These are phyloP conservation scores for Azorinus chamasolen DNA, from an alignment of 2,888 invertebrate species.

Conservation along the genomic window DNA sequence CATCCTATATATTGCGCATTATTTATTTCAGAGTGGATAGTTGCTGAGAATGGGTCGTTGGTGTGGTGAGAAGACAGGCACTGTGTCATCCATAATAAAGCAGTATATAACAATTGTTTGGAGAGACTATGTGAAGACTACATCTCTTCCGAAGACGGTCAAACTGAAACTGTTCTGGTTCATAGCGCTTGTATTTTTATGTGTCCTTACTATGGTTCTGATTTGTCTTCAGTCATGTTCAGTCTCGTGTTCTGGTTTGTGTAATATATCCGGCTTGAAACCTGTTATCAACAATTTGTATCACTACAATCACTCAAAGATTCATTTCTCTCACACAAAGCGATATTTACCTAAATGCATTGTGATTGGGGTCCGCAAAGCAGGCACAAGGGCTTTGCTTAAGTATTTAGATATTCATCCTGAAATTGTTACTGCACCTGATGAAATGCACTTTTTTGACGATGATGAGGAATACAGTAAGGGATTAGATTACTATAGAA, in stretches of 20 bases:
- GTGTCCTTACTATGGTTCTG: too few relatives aligned
- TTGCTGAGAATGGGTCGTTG: too few relatives aligned
- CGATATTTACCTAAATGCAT: conserved; percentile 85
- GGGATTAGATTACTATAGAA: conserved; percentile 96
- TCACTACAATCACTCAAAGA: not conserved
- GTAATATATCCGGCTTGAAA: not conserved
- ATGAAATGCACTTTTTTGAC: conserved; percentile 99
- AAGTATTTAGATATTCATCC: conserved; percentile 86
- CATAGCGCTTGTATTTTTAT: too few relatives aligned
- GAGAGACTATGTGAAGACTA: too few relatives aligned
- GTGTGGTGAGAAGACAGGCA: too few relatives aligned
- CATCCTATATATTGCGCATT: too few relatives aligned
- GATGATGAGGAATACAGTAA: conserved; percentile 92
- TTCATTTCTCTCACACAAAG: conserved; percentile 56
- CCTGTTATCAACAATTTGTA: not conserved
- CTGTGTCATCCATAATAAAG: too few relatives aligned
- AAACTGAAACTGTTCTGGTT: conserved; percentile 22
- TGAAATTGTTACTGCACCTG: conserved; percentile 95
- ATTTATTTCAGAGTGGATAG: too few relatives aligned
- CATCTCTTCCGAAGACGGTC: conserved; percentile 22
- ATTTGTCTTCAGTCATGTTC: conserved; percentile 3
- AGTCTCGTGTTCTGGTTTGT: not conserved
- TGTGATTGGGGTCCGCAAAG: conserved; percentile 86
- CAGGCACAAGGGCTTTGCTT: conserved; percentile 86
- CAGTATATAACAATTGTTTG: too few relatives aligned